Percentiles rank a stretch among this genome's conserved stretches.
These are phyloP conservation scores for Conomelus anceps DNA, from an alignment of 2,888 invertebrate genomes.

Conservation along the genomic window DNA sequence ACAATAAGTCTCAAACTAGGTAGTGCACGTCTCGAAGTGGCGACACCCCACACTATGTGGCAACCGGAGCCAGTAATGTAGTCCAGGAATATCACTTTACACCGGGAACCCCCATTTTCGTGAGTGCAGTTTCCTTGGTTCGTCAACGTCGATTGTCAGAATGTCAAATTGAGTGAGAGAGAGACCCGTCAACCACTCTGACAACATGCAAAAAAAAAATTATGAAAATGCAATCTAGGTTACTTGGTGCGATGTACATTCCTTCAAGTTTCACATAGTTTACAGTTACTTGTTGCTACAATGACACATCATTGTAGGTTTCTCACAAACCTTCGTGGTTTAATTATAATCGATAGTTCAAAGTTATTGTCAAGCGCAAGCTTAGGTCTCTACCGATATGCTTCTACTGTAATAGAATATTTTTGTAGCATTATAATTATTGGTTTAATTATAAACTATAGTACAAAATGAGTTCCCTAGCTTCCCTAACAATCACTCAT, in stretches of 20 bases:
- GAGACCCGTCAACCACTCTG: neutral
- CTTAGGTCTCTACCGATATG: no score
- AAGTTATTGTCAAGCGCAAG: no score
- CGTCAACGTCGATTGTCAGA: neutral
- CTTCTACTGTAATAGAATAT: no score
- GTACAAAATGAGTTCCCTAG: no score
- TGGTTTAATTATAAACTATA: no score
- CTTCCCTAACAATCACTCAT: no score
- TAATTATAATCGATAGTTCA: no score
- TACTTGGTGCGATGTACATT: neutral
- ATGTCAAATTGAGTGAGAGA: neutral
- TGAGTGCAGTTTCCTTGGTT: neutral
- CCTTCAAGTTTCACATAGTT: neutral
- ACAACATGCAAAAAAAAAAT: neutral
- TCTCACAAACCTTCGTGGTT: no score
- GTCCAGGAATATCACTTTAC: neutral
- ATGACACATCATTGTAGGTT: no score
- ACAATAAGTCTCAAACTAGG: neutral
- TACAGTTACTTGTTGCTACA: neutral
- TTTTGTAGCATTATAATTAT: no score
- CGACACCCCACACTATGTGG: neutral
- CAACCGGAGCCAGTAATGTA: neutral
- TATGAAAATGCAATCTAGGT: neutral
- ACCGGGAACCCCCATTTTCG: neutral
- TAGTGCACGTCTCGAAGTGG: neutral